These are phyloP conservation scores for Noctua pronuba DNA, from an alignment of 2,888 invertebrate genomes.

Conservation along the genomic window DNA sequence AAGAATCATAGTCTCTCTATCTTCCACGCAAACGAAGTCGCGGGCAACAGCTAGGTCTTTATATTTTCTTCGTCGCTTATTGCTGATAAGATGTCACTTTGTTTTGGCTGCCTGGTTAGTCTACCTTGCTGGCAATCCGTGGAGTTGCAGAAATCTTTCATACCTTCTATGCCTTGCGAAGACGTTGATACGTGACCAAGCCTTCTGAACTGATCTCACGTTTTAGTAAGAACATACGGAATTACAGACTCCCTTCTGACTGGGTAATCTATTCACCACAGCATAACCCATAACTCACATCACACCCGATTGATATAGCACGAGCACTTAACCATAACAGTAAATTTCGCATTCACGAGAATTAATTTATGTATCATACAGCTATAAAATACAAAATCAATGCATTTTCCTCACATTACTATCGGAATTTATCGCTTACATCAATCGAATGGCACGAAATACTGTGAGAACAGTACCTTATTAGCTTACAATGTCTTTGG, in stretches of 20 bases:
- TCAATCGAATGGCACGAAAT: conserved; percentile 39
- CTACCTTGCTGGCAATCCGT: background rate
- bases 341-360: conserved; percentile 39
- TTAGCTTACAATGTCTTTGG: conserved; percentile 53
- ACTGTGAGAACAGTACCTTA: conserved; percentile 48
- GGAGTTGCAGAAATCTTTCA: background rate
- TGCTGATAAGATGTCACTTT: background rate
- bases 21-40: too few relatives aligned
- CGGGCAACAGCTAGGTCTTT: too few relatives aligned
- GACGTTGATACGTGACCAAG: background rate
- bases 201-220: background rate
- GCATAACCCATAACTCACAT: conserved; percentile 6
- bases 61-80: background rate
- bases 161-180: background rate
- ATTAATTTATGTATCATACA: conserved; percentile 48
- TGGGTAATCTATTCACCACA: background rate
- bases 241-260: background rate
- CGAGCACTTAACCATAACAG: conserved; percentile 27
- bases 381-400: conserved; percentile 46
- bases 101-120: background rate
- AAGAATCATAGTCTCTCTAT: too few relatives aligned
- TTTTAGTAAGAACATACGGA: background rate
- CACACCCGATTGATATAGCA: conserved; percentile 33
- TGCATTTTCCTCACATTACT: conserved; percentile 52
- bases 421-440: conserved; percentile 42